Conservation (phyloP, 2,113 vertebrate species). For the Dasyurus viverrinus region DNA sequence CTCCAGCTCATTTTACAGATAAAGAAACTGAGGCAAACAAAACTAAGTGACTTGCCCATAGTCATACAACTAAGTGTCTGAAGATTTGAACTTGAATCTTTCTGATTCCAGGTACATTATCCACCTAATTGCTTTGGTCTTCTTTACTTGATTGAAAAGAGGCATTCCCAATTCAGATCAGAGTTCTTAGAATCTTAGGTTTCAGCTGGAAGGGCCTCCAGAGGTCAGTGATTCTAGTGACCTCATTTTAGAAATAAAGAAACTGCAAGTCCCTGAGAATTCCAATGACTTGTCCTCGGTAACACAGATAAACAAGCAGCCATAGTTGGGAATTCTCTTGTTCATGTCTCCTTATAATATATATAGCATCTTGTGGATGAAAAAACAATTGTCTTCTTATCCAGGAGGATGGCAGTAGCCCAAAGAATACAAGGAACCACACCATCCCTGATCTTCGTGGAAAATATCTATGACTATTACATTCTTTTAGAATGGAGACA, state of each 20-base stretch:
- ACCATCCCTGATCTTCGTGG: background rate
- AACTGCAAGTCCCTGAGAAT: background rate
- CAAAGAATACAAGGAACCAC: background rate
- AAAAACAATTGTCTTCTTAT: no score
- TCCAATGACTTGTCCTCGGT: no score
- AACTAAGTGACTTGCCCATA: background rate
- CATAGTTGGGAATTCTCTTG: background rate
- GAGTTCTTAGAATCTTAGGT: background rate
- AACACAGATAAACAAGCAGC: background rate
- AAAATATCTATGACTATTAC: no score
- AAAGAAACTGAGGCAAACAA: background rate
- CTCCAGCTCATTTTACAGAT: background rate
- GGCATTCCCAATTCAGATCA: background rate
- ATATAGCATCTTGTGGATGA: no score
- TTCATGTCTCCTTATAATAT: background rate
- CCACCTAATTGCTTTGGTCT: background rate
- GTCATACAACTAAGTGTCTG: background rate
- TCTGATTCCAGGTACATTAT: background rate
- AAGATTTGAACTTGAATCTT: background rate
- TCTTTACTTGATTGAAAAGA: background rate
- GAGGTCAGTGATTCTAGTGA: no score
- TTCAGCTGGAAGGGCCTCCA: background rate
- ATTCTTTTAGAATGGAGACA: background rate
- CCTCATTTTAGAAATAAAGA: no score
- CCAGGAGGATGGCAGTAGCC: no score